phyloP scores from a whole-genome alignment of 2,797 vertebrate genomes.

The Serranus cabrilla region DNA sequence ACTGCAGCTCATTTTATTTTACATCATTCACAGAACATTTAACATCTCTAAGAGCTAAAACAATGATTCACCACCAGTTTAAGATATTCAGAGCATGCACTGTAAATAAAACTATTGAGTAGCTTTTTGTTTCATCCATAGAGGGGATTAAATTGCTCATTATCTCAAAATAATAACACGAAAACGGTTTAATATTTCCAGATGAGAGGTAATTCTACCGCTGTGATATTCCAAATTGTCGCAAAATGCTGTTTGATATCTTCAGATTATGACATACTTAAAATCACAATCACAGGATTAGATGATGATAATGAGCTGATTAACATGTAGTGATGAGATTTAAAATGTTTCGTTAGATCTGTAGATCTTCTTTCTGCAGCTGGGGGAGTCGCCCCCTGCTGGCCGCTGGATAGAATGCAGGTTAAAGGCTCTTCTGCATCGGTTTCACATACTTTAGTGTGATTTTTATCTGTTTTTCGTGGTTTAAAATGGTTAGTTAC shows the following conservation, averaged over 20 bases:
- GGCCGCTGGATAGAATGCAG: too few relatives aligned
- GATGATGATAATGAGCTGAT: conserved; percentile 15
- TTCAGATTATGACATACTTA: conserved; percentile 4
- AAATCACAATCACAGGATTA: conserved; percentile 1
- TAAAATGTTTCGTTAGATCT: not conserved
- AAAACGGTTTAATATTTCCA: conserved; percentile 2
- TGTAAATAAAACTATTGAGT: not conserved
- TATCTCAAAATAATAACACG: not conserved
- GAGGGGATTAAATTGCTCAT: not conserved
- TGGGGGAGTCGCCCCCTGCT: too few relatives aligned
- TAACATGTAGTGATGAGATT: not conserved
- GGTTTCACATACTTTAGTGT: too few relatives aligned
- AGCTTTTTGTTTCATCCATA: not conserved
- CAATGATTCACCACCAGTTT: not conserved
- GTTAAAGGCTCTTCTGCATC: too few relatives aligned
- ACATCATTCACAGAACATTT: not conserved
- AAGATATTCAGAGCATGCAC: not conserved
- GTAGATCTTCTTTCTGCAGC: too few relatives aligned
- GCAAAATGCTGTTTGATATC: not conserved
- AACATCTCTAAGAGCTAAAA: not conserved
- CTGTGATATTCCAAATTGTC: conserved; percentile 12
- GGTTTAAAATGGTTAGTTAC: too few relatives aligned
- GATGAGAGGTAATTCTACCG: not conserved
- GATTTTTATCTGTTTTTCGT: too few relatives aligned
- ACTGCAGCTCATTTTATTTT: not conserved